phyloP scores from a whole-genome alignment of 2,888 invertebrate species.

The Orthosia gracilis region DNA sequence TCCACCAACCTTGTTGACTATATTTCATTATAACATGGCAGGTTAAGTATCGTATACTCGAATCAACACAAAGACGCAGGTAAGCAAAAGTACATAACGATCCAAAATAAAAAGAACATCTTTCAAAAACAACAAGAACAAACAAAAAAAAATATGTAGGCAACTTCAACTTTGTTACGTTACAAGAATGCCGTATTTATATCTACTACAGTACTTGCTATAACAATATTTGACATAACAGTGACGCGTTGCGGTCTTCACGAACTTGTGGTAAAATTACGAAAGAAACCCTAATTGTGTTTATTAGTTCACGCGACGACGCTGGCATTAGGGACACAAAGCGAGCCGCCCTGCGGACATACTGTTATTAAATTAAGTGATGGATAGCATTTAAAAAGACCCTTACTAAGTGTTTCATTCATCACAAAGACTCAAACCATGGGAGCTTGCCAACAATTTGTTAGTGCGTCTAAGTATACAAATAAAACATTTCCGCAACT shows the following conservation, averaged over 20 bases:
- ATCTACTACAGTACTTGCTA: background rate
- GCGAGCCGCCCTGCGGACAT: conserved; percentile 49
- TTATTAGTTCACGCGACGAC: conserved; percentile 58
- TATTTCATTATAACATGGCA: background rate
- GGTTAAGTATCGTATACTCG: background rate
- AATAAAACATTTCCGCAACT: conserved; percentile 19
- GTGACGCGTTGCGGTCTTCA: conserved; percentile 31
- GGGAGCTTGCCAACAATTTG: conserved; percentile 54
- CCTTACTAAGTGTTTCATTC: conserved; percentile 58
- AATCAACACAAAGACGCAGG: background rate
- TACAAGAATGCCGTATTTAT: background rate
- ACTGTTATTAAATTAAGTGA: conserved; percentile 59
- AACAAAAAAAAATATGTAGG: background rate
- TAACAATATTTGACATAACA: conserved; percentile 48
- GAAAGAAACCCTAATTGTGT: conserved; percentile 57
- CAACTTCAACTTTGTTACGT: conserved; percentile 11
- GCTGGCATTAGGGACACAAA: conserved; percentile 61
- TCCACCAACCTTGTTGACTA: background rate
- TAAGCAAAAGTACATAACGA: background rate
- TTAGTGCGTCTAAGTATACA: conserved; percentile 17
- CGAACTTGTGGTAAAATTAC: conserved; percentile 32
- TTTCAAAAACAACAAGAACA: background rate
- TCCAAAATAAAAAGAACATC: background rate
- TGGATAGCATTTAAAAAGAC: conserved; percentile 52
- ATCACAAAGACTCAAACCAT: conserved; percentile 50